Evolutionary conservation across 1,140 invertebrate genomes (phyloP).

Genomic region (Bilobella aurantiaca): DNA sequence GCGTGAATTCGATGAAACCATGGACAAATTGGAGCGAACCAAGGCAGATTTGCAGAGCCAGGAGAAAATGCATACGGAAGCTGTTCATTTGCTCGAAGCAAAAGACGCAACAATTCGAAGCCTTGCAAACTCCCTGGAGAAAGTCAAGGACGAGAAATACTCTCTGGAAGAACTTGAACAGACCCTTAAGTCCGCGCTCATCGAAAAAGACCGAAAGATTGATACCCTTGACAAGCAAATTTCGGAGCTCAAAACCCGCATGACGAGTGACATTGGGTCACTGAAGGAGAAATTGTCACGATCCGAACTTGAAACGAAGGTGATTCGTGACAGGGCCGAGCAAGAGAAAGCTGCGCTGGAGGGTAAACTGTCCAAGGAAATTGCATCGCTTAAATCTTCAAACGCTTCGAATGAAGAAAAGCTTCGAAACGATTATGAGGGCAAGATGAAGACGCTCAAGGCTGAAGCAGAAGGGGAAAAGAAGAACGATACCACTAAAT

Average conservation of each 20-base stretch:
- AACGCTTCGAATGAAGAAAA: conserved; percentile 27
- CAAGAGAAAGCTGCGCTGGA: conserved; percentile 26
- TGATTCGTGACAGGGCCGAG: conserved; percentile 27
- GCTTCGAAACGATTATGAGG: conserved; percentile 22
- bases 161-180: conserved; percentile 69
- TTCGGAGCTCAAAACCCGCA: conserved; percentile 57
- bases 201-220: conserved; percentile 59
- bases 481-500: conserved; percentile 58
- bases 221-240: conserved; percentile 61
- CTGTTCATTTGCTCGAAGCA: conserved; percentile 27
- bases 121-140: conserved; percentile 27
- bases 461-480: conserved; percentile 57
- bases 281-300: conserved; percentile 27
- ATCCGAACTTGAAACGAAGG: conserved; percentile 25
- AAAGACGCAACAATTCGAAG: conserved; percentile 27
- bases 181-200: conserved; percentile 54
- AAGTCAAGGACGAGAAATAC: conserved; percentile 54
- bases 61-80: conserved; percentile 33
- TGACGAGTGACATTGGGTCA: conserved; percentile 44
- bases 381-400: conserved; percentile 10
- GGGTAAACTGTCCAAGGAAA: conserved; percentile 25
- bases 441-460: conserved; percentile 20
- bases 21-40: conserved; percentile 24
- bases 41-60: conserved; percentile 29
- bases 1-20: conserved; percentile 29